phyloP scores from a whole-genome alignment of 2,797 vertebrate species.

The Cossypha caffra region DNA sequence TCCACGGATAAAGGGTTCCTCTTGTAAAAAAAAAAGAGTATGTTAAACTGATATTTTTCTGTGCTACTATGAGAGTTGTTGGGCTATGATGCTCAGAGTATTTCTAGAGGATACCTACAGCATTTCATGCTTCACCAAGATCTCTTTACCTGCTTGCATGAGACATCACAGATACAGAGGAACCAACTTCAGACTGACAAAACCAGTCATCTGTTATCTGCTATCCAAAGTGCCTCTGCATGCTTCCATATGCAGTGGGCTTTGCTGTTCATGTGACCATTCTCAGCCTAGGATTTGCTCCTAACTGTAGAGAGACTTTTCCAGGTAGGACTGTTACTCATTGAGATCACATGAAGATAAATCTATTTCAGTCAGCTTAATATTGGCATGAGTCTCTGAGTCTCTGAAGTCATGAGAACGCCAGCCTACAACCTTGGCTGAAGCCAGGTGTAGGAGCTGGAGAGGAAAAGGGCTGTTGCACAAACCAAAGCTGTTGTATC shows the following conservation, averaged over 20 bases:
- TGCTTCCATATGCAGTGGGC: not conserved
- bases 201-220: not conserved
- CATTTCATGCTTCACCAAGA: not conserved
- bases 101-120: not conserved
- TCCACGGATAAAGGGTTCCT: not conserved
- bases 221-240: not conserved
- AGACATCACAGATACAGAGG: not conserved
- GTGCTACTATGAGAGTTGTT: not conserved
- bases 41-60: not conserved
- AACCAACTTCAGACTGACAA: not conserved
- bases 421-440: not conserved
- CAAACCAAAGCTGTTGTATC: not conserved
- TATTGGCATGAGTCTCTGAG: not conserved
- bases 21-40: not conserved
- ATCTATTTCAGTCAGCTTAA: not conserved
- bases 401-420: not conserved
- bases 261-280: not conserved
- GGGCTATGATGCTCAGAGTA: not conserved
- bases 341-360: not conserved
- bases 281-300: not conserved
- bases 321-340: not conserved
- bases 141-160: not conserved
- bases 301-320: not conserved
- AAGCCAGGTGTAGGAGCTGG: not conserved
- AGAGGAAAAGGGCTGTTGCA: not conserved